Base-by-base conservation (phyloP, 2,888 invertebrate species). In the Rhimphoctona megacephalus region DNA sequence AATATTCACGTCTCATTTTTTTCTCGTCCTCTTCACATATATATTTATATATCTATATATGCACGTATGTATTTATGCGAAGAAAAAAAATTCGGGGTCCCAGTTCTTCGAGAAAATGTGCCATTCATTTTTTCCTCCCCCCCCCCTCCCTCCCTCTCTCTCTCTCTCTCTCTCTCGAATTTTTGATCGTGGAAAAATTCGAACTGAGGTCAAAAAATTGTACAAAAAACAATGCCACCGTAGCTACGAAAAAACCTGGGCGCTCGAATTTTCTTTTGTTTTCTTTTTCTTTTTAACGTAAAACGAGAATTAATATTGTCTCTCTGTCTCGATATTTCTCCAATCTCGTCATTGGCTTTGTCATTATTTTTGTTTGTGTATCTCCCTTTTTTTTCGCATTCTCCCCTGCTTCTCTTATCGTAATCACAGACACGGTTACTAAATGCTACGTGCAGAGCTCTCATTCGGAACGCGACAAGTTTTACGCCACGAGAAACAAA, bases 371-470 rank as follows among this genome's bases (percentile, higher is more conserved):
- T 57, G 3, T 79, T 77, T 70, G 76, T 61, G 81, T 84, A 87
- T 76, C 88, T 61, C 6, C 6, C 30, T 30, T 61, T 30, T 30
- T 61, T 30, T 61, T 61, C 61, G 61, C 61, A 61, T 61, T 61
- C 4, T 17, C 17, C 90, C 89, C 87, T 89, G 91, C 92, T 90
- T 89, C 89, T 89, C 89, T 92, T 91, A 92, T 90, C 91, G 90
- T 93, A 93, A 93, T 93, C 93, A 93, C 93, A 93, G 93, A 92
- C 92, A 92, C 90, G 90, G 91, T 92, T 92, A 90, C 91, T 93
- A 93, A 92, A 92, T 90, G 90, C 92, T 93, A 93, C 91, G 90
- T 91, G 91, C 93, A 92, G 92, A 92, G 91, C 90, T 90, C 90
- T 92, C 89, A 87, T 90, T 87, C 88, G 87, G 89, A 92, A 90